Evolutionary conservation across 2,113 vertebrate species (phyloP).

Genomic region (Lophotis ruficrista): DNA sequence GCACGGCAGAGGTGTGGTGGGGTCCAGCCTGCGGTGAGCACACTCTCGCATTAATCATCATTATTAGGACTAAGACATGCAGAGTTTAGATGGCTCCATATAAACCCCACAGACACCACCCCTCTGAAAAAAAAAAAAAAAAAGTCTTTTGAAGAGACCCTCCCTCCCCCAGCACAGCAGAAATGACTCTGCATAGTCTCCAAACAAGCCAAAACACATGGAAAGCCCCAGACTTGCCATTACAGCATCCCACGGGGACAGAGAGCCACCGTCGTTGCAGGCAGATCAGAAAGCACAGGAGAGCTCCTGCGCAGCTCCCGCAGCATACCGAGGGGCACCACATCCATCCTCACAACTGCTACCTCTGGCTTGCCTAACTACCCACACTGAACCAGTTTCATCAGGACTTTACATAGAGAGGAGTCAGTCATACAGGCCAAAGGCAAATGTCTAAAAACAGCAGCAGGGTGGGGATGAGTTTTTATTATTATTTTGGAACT

Average conservation of each 20-base stretch:
- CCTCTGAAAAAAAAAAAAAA: background rate
- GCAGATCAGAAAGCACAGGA: background rate
- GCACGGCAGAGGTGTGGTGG: rapidly evolving
- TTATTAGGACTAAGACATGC: background rate
- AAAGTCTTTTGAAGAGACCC: background rate
- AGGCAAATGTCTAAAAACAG: conserved; percentile 3
- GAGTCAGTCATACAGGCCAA: background rate
- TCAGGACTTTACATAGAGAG: background rate
- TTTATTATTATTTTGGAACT: background rate
- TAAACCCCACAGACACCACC: background rate
- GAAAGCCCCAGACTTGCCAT: background rate
- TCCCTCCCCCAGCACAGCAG: background rate
- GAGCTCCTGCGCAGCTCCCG: background rate
- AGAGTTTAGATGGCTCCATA: background rate
- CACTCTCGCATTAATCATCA: background rate
- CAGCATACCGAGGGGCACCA: background rate
- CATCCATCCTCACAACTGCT: background rate
- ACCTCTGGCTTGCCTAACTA: background rate
- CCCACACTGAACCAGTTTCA: conserved; percentile 29
- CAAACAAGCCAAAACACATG: background rate
- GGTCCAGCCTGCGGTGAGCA: rapidly evolving
- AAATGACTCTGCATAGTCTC: background rate
- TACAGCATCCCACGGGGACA: background rate
- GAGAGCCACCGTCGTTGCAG: background rate
- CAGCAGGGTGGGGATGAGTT: conserved; percentile 6